These are phyloP conservation scores for Mobula birostris DNA, from an alignment of 2,113 vertebrate genomes.

Conservation along the genomic window DNA sequence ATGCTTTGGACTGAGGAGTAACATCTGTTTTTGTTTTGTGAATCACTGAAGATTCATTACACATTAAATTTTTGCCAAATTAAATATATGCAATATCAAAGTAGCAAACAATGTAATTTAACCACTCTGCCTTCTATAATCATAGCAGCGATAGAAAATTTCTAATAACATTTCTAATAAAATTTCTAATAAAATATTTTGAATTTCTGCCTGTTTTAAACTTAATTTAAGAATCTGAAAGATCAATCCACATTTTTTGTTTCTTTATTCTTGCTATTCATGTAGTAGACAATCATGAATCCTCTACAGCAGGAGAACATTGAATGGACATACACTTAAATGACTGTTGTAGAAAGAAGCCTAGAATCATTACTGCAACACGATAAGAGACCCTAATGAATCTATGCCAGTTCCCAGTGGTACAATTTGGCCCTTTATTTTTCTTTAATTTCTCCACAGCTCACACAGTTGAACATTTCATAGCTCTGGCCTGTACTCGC, in stretches of 20 bases:
- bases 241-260: not conserved
- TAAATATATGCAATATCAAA: not conserved
- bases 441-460: no score
- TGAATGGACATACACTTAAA: not conserved
- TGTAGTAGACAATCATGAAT: not conserved
- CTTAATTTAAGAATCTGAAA: not conserved
- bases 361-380: not conserved
- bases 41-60: not conserved
- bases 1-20: not conserved
- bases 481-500: no score
- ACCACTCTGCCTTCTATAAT: not conserved
- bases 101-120: not conserved
- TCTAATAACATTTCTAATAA: not conserved
- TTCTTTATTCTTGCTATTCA: not conserved
- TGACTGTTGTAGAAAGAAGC: not conserved
- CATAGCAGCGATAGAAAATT: not conserved
- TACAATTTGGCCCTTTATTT: no score
- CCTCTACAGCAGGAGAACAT: not conserved
- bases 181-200: not conserved
- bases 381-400: not conserved
- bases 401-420: not conserved
- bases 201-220: not conserved
- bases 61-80: not conserved
- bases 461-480: no score
- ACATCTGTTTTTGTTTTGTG: conserved; percentile 22